phyloP scores from a whole-genome alignment of 2,797 vertebrate species.

The Sternarchorhynchus goeldii region DNA sequence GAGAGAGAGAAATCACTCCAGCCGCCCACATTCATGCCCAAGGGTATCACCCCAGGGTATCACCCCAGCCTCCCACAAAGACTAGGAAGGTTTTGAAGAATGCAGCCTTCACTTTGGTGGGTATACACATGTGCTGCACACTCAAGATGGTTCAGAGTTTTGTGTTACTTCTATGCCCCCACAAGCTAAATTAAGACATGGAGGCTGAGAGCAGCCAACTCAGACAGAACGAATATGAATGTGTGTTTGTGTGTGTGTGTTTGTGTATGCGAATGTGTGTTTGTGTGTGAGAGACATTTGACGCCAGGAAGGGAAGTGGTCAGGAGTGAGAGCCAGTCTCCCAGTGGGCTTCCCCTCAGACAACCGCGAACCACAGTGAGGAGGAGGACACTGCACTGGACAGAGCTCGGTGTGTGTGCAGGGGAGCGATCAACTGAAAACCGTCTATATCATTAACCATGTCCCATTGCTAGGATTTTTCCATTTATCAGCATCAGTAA shows the following conservation, averaged over 20 bases:
- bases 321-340: conserved; percentile 26
- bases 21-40: too few relatives aligned
- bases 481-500: background rate
- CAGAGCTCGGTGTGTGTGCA: background rate
- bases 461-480: background rate
- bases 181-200: conserved; percentile 4
- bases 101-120: background rate
- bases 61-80: background rate
- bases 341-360: background rate
- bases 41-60: too few relatives aligned
- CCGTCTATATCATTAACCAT: background rate
- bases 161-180: background rate
- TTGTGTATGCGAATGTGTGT: too few relatives aligned
- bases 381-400: conserved; percentile 20
- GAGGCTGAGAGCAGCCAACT: background rate
- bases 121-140: background rate
- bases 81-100: background rate
- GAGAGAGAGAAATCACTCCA: too few relatives aligned
- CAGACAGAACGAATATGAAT: background rate
- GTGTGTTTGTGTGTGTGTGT: too few relatives aligned
- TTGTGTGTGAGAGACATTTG: too few relatives aligned
- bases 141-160: background rate
- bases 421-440: background rate
- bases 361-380: conserved; percentile 21
- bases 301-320: conserved; percentile 28